Evolutionary conservation across 2,113 vertebrate genomes (phyloP).

Genomic region (Thamnophis sirtalis): DNA sequence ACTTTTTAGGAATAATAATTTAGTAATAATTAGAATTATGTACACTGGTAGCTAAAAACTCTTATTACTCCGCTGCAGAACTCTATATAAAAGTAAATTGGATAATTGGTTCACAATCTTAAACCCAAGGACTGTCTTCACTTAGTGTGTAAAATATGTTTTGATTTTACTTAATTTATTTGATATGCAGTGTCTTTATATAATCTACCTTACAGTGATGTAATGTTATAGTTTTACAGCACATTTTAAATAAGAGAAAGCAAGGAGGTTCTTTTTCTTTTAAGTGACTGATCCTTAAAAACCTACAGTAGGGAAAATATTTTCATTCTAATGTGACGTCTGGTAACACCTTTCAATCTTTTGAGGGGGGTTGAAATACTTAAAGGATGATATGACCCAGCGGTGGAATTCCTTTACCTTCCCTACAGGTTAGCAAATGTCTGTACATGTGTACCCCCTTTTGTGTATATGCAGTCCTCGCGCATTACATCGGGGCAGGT

Average conservation of each 20-base stretch:
- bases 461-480: too few relatives aligned
- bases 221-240: neutral
- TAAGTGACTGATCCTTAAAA: neutral
- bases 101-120: neutral
- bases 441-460: too few relatives aligned
- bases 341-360: neutral
- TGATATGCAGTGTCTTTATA: neutral
- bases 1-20: neutral
- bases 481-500: too few relatives aligned
- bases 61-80: neutral
- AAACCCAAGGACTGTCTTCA: neutral
- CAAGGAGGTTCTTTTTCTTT: neutral
- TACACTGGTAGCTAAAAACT: neutral
- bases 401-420: too few relatives aligned
- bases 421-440: too few relatives aligned
- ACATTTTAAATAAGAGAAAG: neutral
- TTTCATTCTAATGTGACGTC: neutral
- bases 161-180: neutral
- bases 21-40: neutral
- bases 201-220: neutral
- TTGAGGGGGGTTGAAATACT: neutral
- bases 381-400: neutral
- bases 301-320: neutral
- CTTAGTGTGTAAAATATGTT: neutral
- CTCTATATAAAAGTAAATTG: neutral